A percentile compares a stretch with the other conserved stretches of the same genome.
These are phyloP conservation scores for Noctua fimbriata DNA, from an alignment of 2,888 invertebrate genomes.

Conservation along the genomic window DNA sequence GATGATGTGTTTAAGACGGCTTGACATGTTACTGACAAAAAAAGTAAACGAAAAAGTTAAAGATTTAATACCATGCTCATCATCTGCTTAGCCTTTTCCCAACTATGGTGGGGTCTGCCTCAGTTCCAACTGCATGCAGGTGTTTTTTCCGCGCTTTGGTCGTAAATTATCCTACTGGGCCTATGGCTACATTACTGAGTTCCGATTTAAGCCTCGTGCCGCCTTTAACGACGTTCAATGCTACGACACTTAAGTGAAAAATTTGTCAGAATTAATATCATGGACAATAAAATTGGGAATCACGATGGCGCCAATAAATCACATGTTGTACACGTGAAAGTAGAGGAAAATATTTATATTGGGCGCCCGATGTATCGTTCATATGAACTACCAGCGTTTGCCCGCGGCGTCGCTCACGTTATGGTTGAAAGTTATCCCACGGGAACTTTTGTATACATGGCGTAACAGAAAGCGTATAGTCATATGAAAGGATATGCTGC, in stretches of 20 bases:
- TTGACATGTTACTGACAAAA: neutral
- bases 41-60: neutral
- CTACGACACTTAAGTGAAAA: slow-evolving; percentile 11
- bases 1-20: slow-evolving; percentile 8
- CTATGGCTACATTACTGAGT: neutral
- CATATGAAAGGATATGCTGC: too few relatives aligned
- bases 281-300: slow-evolving; percentile 37
- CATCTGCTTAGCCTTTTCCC: neutral
- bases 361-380: too few relatives aligned
- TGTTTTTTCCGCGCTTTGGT: neutral
- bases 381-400: neutral
- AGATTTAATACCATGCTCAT: neutral
- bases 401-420: neutral
- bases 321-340: neutral
- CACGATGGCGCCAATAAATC: slow-evolving; percentile 43
- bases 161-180: neutral
- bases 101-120: neutral
- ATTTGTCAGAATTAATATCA: slow-evolving; percentile 30
- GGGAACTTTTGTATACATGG: neutral
- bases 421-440: too few relatives aligned
- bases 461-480: too few relatives aligned
- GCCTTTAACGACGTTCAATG: neutral
- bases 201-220: neutral
- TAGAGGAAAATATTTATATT: slow-evolving; percentile 34
- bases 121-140: neutral